Evolutionary conservation across 1,140 invertebrate genomes (phyloP), one percentile per base, ranked within the genome.

Genomic region (Dendroctonus ponderosae): DNA sequence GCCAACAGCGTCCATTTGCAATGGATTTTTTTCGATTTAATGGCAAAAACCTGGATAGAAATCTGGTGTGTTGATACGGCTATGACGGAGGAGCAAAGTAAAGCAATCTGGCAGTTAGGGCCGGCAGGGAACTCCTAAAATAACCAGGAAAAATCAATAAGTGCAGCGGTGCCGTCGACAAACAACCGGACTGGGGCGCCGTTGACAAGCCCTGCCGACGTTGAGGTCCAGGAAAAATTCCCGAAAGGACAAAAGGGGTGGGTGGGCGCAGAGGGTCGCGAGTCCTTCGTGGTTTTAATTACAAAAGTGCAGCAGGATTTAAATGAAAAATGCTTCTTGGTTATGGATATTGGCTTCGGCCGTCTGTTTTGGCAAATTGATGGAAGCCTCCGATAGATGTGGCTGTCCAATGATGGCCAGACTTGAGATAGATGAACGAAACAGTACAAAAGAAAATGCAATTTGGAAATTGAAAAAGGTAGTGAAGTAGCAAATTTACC

Each of bases 91-190:
- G 11, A 65, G 63, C 43, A 50, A 65, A 57, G 63, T 46, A 58
- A 49, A 64, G 51, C 51, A 64, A 54, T 56, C 51, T 52, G 60
- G 50, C 60, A 62, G 60, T 62, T 62, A 46, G 60, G 62, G 67
- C 67, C 67, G 61, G 65, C 53, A 67, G 60, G 60, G 60, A 62
- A 68, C 57, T 68, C 67, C 67, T 68, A 68, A 68, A 68, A 68
- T 68, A 68, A 68, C 67, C 56, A 63, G 61, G 56, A 68, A 67
- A 68, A 68, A 68, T 68, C 67, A 64, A 68, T 68, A 68, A 68
- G 56, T 68, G 67, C 67, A 68, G 56, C 67, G 67, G 56, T 63
- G 67, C 67, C 67, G 53, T 62, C 67, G 53, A 68, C 67, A 68
- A 62, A 68, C 67, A 68, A 68, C 60, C 60, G 60, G 60, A 62